Base-by-base conservation (phyloP, 2,797 vertebrate genomes). In the Psittacula echo region DNA sequence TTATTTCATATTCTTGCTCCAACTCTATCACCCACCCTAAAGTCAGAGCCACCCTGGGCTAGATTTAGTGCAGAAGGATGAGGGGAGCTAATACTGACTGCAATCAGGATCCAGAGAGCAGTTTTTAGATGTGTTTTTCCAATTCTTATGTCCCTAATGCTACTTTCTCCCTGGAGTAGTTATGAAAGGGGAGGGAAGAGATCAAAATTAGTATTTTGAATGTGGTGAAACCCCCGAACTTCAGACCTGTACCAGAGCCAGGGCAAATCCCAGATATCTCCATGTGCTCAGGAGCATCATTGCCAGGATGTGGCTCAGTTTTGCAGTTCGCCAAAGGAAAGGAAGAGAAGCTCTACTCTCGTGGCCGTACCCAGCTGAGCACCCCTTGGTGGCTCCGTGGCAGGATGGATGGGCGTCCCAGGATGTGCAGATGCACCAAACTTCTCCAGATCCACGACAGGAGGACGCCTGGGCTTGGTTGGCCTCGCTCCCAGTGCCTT, bases 401-500 rank as follows among this genome's bases (percentile, higher is more conserved):
- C 87, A 64, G 73, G 70, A 44, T 0, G 2, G 50, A 27, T 0
- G 1, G 41, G 19, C 3, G 1, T 7, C 60, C 47, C 44, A 47
- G 44, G 76, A 62, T 0, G 5, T 24, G 91, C 58, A 67, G 60
- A 60, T 2, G 1, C 60, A 20, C 60, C 5, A 17, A 93, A 90
- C 85, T 86, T 94, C 34, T 85, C 29, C 85, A 97, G 93, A 73
- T 94, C 91, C 80, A 96, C 85, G 0, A 29, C n/a, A 64, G 96
- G 93, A 79, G 96, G 96, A 12, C 71, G 89, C 47, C 1, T 32
- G 56, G 96, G 96, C 56, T 97, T 97, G 82, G 51, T 7, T 0
- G 95, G 96, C 37, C 74, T 93, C 2, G 4, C 14, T 51, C 83
- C 91, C 95, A 96, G 83, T 2, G 5, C 21, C n/a, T 27, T 64